Percentiles rank a stretch among this genome's conserved stretches.
phyloP scores from a whole-genome alignment of 1,140 invertebrate genomes.

The Zaprionus tsacasi region DNA sequence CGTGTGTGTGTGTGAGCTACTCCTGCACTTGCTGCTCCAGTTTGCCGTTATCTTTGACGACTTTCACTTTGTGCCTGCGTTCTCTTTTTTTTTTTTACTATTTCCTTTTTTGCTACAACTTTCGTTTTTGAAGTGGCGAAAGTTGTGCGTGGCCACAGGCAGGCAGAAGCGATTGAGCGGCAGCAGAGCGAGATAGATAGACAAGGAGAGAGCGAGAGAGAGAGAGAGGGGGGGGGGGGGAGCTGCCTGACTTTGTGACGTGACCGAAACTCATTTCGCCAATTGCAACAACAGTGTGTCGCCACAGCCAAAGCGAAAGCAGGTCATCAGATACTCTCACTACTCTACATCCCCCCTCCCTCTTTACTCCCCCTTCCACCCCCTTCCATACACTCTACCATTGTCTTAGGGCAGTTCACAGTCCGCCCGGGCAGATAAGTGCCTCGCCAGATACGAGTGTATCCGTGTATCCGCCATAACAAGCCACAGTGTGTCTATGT shows the following conservation, averaged over 20 bases:
- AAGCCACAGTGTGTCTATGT: not conserved
- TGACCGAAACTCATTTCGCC: slow-evolving; percentile 57
- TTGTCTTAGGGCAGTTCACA: not conserved
- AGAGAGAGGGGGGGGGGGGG: not conserved
- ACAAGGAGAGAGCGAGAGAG: too few species aligned
- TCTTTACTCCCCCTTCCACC: too few species aligned
- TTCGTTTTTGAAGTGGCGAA: slow-evolving; percentile 28
- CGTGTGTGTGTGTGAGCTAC: slow-evolving; percentile 18
- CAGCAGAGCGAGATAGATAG: too few species aligned
- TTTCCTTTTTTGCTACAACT: slow-evolving; percentile 3
- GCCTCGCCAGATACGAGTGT: too few species aligned
- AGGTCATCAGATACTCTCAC: slow-evolving; percentile 58
- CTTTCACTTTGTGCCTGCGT: slow-evolving; percentile 46
- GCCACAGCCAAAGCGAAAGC: slow-evolving; percentile 39
- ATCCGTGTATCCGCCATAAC: not conserved
- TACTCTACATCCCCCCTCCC: not conserved
- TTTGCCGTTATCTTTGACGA: slow-evolving; percentile 38
- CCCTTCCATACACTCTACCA: not conserved
- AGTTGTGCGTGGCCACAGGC: not conserved
- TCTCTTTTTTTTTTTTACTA: slow-evolving; percentile 25
- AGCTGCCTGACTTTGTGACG: slow-evolving; percentile 41
- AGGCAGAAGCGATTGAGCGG: too few species aligned
- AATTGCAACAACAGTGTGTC: slow-evolving; percentile 25
- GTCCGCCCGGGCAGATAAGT: slow-evolving; percentile 2
- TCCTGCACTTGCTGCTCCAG: slow-evolving; percentile 54